These are phyloP conservation scores for Podarcis cretensis DNA, from an alignment of 2,113 vertebrate genomes.

Conservation along the genomic window DNA sequence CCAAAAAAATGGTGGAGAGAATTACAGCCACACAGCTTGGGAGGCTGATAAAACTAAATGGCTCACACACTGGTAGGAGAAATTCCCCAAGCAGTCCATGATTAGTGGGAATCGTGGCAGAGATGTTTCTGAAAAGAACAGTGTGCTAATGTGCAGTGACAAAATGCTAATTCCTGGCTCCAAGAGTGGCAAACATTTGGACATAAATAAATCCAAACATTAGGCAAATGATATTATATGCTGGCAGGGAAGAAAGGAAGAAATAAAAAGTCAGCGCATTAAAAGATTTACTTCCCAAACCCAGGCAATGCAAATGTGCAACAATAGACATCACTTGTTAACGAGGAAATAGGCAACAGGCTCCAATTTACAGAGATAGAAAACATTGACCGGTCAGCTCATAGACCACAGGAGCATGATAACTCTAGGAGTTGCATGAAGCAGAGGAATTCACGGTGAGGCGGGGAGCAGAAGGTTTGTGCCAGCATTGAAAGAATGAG, in stretches of 20 bases:
- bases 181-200: background rate
- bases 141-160: background rate
- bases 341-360: background rate
- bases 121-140: background rate
- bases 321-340: background rate
- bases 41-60: background rate
- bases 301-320: background rate
- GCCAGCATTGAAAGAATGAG: background rate
- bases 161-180: constrained; percentile 9
- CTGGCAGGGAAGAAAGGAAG: background rate
- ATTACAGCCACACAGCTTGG: background rate
- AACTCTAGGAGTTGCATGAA: background rate
- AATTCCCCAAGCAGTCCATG: background rate
- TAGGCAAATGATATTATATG: background rate
- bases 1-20: background rate
- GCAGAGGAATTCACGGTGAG: too few species aligned
- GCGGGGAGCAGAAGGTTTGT: too few species aligned
- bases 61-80: background rate
- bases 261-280: background rate
- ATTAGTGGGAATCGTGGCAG: background rate
- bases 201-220: constrained; percentile 12
- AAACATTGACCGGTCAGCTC: background rate
- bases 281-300: background rate
- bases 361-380: background rate
- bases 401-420: background rate